Evolutionary conservation across 2,888 invertebrate genomes (phyloP), one percentile per base, ranked within the genome.

Genomic region (Nephrotoma flavescens): DNA sequence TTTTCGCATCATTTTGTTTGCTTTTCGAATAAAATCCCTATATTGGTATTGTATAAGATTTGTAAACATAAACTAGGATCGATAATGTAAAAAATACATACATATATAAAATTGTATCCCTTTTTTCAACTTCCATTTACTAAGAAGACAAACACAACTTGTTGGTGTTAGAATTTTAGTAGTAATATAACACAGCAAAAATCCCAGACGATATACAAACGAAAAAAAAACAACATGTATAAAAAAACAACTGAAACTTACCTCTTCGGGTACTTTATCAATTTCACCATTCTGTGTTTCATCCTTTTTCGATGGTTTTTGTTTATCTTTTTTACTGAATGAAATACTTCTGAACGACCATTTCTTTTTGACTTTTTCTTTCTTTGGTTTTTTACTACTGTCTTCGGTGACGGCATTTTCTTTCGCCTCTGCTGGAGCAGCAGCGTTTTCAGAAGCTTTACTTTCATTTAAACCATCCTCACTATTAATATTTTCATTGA

Each of bases 311-410:
- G 93, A 94, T 89, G 96, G 96, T 92, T 97, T 97, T 89, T 94
- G 95, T 93, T 96, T 97, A 91, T 97, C 97, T 92, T 96, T 96
- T 92, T 95, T 95, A 90, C 96, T 95, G 92, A 97, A 97, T 90
- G 96, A 96, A 92, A 97, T 95, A 90, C 95, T 96, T 90, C 96
- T 94, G 92, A 97, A 95, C 89, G 96, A 96, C 96, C 96, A 97
- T 93, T 96, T 96, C 94, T 96, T 96, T 94, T 96, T 96, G 89
- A 95, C 93, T 92, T 93, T 94, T 89, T 94, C 95, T 90, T 95
- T 95, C 90, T 95, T 95, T 88, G 94, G 93, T 90, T 94, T 94
- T 91, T 94, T 94, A 89, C 92, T 92, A 89, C 90, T 91, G 90
- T 92, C 90, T 87, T 90, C 88, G 83, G 91, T 89, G 89, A 92